Evolutionary conservation across 2,888 invertebrate genomes (phyloP).

Genomic region (Drosophila seclusa): DNA sequence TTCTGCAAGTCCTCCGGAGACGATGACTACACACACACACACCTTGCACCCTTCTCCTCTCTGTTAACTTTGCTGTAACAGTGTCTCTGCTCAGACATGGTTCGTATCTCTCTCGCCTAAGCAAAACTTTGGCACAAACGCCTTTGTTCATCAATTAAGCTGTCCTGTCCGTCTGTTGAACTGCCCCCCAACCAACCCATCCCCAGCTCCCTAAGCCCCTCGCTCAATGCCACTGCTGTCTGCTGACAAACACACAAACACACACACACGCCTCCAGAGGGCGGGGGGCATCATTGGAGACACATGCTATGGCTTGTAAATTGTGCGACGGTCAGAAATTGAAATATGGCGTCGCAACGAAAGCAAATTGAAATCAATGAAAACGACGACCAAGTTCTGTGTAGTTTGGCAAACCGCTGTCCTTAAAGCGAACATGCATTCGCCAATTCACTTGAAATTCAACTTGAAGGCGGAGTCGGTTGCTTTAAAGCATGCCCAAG

Average conservation of each 20-base stretch:
- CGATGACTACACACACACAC: constrained; percentile 36
- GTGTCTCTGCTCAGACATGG: constrained; percentile 47
- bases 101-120: constrained; percentile 50
- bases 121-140: constrained; percentile 75
- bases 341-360: constrained; percentile 77
- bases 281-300: constrained; percentile 56
- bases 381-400: constrained; percentile 48
- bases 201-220: background rate
- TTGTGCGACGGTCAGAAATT: constrained; percentile 74
- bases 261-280: background rate
- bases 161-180: constrained; percentile 65
- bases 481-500: constrained; percentile 9
- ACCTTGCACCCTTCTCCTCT: background rate
- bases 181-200: constrained; percentile 7
- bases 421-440: constrained; percentile 36
- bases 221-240: constrained; percentile 16
- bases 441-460: constrained; percentile 15
- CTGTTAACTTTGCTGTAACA: constrained; percentile 21
- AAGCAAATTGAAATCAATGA: constrained; percentile 79
- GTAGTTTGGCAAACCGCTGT: constrained; percentile 15
- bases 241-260: constrained; percentile 26
- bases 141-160: constrained; percentile 81
- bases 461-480: constrained; percentile 27
- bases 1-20: constrained; percentile 73
- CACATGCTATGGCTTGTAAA: constrained; percentile 76